These are phyloP conservation scores for Morbakka virulenta DNA, from an alignment of 30 jellyfish, hydroid and myxozoan genomes.

Conservation along the genomic window DNA sequence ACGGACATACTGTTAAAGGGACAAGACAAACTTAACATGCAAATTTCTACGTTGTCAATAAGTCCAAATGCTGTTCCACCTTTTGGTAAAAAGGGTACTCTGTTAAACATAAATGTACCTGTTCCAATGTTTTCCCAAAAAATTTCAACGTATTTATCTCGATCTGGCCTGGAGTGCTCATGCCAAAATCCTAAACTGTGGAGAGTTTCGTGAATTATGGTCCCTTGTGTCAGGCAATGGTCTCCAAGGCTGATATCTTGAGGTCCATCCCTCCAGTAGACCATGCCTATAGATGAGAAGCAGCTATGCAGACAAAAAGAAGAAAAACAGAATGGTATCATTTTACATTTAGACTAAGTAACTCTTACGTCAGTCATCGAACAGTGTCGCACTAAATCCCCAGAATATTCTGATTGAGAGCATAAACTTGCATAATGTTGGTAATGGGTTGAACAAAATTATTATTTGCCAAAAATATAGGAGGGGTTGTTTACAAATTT, in stretches of 20 bases:
- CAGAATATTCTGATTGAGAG: too few species aligned
- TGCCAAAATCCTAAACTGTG: constrained; percentile 90
- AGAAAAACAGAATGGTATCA: background rate
- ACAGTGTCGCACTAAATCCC: too few species aligned
- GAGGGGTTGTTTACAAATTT: too few species aligned
- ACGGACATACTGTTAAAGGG: too few species aligned
- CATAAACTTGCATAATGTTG: too few species aligned
- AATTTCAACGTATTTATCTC: constrained; percentile 68
- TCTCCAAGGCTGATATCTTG: constrained; percentile 67
- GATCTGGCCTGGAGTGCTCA: constrained; percentile 79
- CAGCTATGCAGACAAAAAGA: constrained; percentile 36
- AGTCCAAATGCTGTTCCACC: background rate
- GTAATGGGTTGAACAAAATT: too few species aligned
- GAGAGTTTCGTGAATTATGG: constrained; percentile 70
- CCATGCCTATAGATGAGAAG: constrained; percentile 68
- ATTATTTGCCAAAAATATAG: too few species aligned
- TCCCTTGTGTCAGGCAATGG: constrained; percentile 61
- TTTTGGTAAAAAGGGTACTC: background rate
- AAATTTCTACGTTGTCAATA: too few species aligned
- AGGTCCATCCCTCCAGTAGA: constrained; percentile 51
- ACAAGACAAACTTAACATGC: too few species aligned
- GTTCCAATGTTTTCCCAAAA: constrained; percentile 77
- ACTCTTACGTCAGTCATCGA: too few species aligned
- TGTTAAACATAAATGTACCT: constrained; percentile 13
- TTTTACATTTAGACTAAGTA: too few species aligned